Base-by-base conservation (phyloP, 2,797 vertebrate genomes). In the Hippopotamyrus pictus region DNA sequence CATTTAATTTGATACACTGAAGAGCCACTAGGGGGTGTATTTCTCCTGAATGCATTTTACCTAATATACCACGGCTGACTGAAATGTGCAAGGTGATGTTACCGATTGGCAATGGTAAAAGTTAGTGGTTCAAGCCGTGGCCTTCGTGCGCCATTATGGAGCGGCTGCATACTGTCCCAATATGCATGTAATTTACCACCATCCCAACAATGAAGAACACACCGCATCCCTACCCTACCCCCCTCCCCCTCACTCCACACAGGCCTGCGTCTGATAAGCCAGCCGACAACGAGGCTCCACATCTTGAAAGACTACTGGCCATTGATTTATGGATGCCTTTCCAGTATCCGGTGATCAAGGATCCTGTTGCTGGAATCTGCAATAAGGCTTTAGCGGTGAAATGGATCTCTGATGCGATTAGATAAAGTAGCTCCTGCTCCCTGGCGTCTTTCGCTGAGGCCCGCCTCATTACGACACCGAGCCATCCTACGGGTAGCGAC, bases 321-420 rank as follows among this genome's bases (percentile, higher is more conserved):
- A 84, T 48, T 84, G 82, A 84, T 51, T 51, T 51, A 84, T 84
- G n/a, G 82, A 44, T 25, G 82, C 44, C 7, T 48, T 51, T 14
- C n/a, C n/a, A 50, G 82, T 29, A 48, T 48, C 19, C 25, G 46
- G 22, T 48, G 44, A 50, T 22, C 82, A 51, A 25, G 82, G 82
- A 51, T 84, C 82, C 82, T 25, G 82, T 84, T 84, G 44, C 82
- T 84, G 82, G 19, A 84, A 50, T 84, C 46, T 84, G 82, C 46
- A 84, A 50, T 50, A 50, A 51, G 73, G 73, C 41, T 79, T 79
- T n/a, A 44, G 41, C 5, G 1, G 82, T 84, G 82, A 44, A 44
- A 79, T 79, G 19, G 73, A 79, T 79, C 37, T 37, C 37, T 44
- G 73, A 79, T 79, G 73, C 14, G 37, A 79, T 41, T 79, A 44